Conservation (phyloP, 2,888 invertebrate species). For the Galeopsomyia nigrocyanea region DNA sequence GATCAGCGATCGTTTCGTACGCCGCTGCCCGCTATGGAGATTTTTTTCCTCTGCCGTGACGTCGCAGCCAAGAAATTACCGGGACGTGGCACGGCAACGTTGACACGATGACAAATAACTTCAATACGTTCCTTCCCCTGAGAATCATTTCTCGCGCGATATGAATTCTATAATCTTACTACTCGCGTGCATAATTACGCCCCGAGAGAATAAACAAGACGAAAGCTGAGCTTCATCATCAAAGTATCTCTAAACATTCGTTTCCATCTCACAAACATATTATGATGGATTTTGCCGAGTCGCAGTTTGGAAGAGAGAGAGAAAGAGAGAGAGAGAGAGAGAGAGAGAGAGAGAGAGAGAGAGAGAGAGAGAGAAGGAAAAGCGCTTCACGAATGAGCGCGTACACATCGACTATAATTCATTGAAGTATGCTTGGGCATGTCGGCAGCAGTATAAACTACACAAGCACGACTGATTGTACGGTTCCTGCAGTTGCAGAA, state of each 20-base stretch:
- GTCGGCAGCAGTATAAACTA: not conserved
- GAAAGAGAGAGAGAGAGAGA: too few species aligned
- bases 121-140: not conserved
- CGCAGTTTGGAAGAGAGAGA: too few species aligned
- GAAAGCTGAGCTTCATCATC: too few species aligned
- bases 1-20: conserved; percentile 52
- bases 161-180: too few species aligned
- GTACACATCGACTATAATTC: conserved; percentile 28
- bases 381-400: not conserved
- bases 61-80: conserved; percentile 26
- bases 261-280: too few species aligned
- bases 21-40: conserved; percentile 30
- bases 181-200: too few species aligned
- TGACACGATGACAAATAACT: conserved; percentile 36
- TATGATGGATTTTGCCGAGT: too few species aligned
- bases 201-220: too few species aligned
- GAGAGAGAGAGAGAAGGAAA: too few species aligned
- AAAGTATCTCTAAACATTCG: too few species aligned
- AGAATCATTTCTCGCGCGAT: not conserved
- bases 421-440: conserved; percentile 16
- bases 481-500: conserved; percentile 23
- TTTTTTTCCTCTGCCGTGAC: conserved; percentile 15
- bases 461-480: not conserved
- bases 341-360: too few species aligned
- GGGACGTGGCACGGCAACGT: conserved; percentile 26